Percentiles rank a stretch among this genome's conserved stretches.
Conservation (phyloP, 53 echinoderm and acorn worm genomes). For the Hippasteria phrygiana region DNA sequence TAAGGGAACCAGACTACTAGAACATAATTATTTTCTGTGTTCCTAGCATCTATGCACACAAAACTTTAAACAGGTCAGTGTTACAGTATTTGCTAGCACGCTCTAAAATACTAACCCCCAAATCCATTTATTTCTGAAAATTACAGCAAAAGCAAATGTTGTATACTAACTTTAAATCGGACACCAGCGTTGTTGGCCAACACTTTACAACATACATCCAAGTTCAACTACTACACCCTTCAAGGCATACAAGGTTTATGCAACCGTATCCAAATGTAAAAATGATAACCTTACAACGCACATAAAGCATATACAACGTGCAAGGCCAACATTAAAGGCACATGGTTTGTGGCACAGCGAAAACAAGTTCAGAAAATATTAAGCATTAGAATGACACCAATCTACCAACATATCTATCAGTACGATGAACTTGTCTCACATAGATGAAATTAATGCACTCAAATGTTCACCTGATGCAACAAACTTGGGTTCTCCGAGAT, state of each 20-base stretch:
- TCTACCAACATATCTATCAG: neutral
- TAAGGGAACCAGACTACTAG: too few species aligned
- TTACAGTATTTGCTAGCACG: too few species aligned
- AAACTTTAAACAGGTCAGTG: too few species aligned
- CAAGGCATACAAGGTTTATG: neutral
- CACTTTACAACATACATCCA: neutral
- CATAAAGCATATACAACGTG: neutral
- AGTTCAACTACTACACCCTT: too few species aligned
- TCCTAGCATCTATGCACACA: neutral
- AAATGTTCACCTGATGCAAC: neutral
- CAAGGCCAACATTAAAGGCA: conserved; percentile 64
- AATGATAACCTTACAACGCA: neutral
- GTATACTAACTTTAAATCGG: neutral
- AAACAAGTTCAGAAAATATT: neutral
- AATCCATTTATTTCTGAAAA: too few species aligned
- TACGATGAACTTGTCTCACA: neutral
- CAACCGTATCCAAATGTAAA: too few species aligned
- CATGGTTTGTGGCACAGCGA: conserved; percentile 33
- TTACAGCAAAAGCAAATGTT: too few species aligned
- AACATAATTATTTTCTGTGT: too few species aligned
- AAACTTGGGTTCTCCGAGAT: neutral
- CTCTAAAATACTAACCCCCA: too few species aligned
- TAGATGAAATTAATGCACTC: too few species aligned
- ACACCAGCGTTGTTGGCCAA: neutral
- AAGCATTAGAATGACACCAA: too few species aligned